Base-by-base conservation (phyloP, 2,888 invertebrate species). In the Monochamus alternatus region DNA sequence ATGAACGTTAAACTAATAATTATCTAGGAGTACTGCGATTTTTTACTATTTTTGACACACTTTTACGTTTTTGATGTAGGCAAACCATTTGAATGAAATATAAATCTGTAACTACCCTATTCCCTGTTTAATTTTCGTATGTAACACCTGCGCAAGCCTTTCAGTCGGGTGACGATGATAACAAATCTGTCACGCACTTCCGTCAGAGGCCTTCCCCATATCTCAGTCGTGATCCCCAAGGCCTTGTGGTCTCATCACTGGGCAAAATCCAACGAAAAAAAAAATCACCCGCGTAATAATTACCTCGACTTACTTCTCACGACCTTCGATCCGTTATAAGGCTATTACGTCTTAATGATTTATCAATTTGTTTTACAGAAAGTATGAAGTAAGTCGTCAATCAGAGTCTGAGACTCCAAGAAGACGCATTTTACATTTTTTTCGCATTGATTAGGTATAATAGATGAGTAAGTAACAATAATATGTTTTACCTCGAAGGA, bases 281-380 rank as follows among this genome's bases (percentile, higher is more conserved):
- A n/a, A n/a, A 51, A 51, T 73, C 78, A 80, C 75, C 78, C 78
- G 78, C 80, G 75, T 77, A 79, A 38, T 38, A 38, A 79, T 75
- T 73, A 73, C 74, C 74, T 75, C 64, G 75, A 75, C 77, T 83
- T 83, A 83, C 82, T 84, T 84, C 84, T 82, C 84, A 82, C 80
- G 84, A 81, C 84, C 84, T 84, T 84, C 83, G 81, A 77, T 79
- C 82, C 83, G 84, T 84, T 83, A 84, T 82, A 81, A 79, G 77
- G 79, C 75, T 80, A 81, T 82, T 82, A 80, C 81, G 81, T 78
- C 60, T 76, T 75, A 80, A 78, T 78, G 78, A 81, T 81, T 79
- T 75, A 81, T 81, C 77, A 74, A 74, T 74, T 71, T 47, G 43
- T 78, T 68, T 58, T 71, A 58, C n/a, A 38, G 62, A 70, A 32